A percentile compares a stretch with the other conserved stretches of the same genome.
Conservation (phyloP, 2,797 vertebrate species). For the Acestrorhynchus altus region DNA sequence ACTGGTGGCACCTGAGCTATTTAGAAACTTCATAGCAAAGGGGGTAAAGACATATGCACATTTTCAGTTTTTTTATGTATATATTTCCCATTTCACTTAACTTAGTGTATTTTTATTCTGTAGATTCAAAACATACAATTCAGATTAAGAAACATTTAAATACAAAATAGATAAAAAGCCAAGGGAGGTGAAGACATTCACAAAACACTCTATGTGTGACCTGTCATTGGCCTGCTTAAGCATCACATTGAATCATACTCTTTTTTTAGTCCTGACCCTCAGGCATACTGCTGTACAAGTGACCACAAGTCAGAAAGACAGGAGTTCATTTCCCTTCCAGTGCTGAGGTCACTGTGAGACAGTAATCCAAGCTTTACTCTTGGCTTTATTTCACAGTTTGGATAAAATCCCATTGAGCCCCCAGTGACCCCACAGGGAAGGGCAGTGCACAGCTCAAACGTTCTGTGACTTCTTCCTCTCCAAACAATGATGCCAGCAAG, state of each 20-base stretch:
- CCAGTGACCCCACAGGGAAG: slow-evolving; percentile 19
- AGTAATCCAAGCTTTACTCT: neutral
- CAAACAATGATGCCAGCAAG: slow-evolving; percentile 23
- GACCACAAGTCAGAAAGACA: neutral
- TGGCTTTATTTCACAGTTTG: slow-evolving; percentile 16
- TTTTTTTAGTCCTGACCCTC: slow-evolving; percentile 13
- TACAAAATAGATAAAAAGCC: too few relatives aligned
- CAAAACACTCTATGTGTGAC: neutral
- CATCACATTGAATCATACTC: slow-evolving; percentile 5
- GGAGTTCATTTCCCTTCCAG: neutral
- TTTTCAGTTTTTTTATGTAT: too few relatives aligned
- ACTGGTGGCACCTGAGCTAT: too few relatives aligned
- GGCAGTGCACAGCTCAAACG: slow-evolving; percentile 5
- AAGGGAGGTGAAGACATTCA: too few relatives aligned
- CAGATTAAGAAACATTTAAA: too few relatives aligned
- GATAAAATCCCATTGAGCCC: slow-evolving; percentile 30
- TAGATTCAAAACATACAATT: too few relatives aligned
- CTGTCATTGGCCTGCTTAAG: slow-evolving; percentile 1
- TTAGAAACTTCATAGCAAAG: too few relatives aligned
- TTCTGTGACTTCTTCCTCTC: neutral
- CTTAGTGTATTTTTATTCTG: too few relatives aligned
- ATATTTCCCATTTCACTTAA: too few relatives aligned
- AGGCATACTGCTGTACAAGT: neutral
- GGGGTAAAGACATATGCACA: too few relatives aligned
- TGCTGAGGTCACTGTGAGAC: slow-evolving; percentile 14